These are phyloP conservation scores for Formica selysi DNA, from an alignment of 1,140 invertebrate genomes.

Conservation along the genomic window DNA sequence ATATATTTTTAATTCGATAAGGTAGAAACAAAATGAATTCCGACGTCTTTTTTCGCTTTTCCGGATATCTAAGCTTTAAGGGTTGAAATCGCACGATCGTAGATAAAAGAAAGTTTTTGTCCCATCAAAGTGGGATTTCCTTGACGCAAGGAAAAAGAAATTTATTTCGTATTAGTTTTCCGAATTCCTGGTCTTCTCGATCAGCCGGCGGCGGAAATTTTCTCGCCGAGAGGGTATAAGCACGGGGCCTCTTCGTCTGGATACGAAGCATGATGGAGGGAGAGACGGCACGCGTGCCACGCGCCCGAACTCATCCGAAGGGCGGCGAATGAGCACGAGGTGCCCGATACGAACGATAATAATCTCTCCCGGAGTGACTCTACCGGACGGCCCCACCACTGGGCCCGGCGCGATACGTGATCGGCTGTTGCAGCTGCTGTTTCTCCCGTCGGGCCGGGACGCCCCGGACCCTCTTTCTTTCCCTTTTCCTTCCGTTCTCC, in stretches of 20 bases:
- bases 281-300: constrained; percentile 83
- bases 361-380: constrained; percentile 81
- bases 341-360: constrained; percentile 80
- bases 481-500: constrained; percentile 76
- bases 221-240: too few species aligned
- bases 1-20: background rate
- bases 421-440: constrained; percentile 85
- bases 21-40: background rate
- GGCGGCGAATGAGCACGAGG: constrained; percentile 58
- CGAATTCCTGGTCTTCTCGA: background rate
- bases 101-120: background rate
- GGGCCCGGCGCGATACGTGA: constrained; percentile 80
- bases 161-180: background rate
- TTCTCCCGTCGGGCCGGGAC: constrained; percentile 76
- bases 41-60: too few species aligned
- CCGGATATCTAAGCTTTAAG: background rate
- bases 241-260: constrained; percentile 52
- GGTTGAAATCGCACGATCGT: background rate
- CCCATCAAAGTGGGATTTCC: background rate
- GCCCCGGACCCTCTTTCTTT: constrained; percentile 75
- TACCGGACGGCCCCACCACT: constrained; percentile 76
- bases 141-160: background rate
- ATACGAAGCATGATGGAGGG: constrained; percentile 54
- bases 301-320: constrained; percentile 81
- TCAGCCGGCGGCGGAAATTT: background rate